A percentile compares a stretch with the other conserved stretches of the same genome.
phyloP scores from a whole-genome alignment of 2,113 vertebrate genomes.

The Melanostigma gelatinosum region DNA sequence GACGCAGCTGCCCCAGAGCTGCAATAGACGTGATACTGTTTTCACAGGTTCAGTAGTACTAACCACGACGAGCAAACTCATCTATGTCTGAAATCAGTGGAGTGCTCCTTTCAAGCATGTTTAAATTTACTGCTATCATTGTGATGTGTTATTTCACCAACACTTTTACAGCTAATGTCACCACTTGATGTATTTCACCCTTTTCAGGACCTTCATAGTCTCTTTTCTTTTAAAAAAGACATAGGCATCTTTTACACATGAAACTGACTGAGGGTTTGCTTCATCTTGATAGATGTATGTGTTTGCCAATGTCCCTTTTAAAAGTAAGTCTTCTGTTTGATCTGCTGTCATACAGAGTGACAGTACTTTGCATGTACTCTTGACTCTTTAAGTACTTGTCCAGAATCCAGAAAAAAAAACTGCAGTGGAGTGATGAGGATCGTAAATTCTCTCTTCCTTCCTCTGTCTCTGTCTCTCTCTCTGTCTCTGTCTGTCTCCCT shows the following conservation, averaged over 20 bases:
- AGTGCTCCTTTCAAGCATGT: conserved; percentile 20
- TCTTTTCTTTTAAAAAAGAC: conserved; percentile 41
- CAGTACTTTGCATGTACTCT: conserved; percentile 57
- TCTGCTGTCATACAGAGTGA: conserved; percentile 43
- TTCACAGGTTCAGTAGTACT: background rate
- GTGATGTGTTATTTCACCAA: conserved; percentile 5
- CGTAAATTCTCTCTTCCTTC: conserved; percentile 56
- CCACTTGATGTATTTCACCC: background rate
- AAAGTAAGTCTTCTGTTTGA: conserved; percentile 48
- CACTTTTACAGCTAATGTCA: background rate
- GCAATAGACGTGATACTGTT: background rate
- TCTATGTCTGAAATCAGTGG: background rate
- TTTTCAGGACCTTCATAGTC: conserved; percentile 76
- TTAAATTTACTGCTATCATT: conserved; percentile 1
- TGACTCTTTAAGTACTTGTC: conserved; percentile 58
- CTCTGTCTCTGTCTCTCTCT: conserved; percentile 46
- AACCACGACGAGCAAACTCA: background rate
- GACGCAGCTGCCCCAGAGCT: background rate
- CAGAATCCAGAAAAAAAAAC: conserved; percentile 70
- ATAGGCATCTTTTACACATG: conserved; percentile 47
- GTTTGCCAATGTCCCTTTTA: conserved; percentile 58
- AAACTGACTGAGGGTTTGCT: conserved; percentile 38
- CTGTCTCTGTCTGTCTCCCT: conserved; percentile 1
- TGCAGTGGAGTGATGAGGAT: conserved; percentile 83
- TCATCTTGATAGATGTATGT: conserved; percentile 49